These are phyloP conservation scores for Drosophila lini DNA, from an alignment of 1,140 invertebrate species.

Conservation along the genomic window DNA sequence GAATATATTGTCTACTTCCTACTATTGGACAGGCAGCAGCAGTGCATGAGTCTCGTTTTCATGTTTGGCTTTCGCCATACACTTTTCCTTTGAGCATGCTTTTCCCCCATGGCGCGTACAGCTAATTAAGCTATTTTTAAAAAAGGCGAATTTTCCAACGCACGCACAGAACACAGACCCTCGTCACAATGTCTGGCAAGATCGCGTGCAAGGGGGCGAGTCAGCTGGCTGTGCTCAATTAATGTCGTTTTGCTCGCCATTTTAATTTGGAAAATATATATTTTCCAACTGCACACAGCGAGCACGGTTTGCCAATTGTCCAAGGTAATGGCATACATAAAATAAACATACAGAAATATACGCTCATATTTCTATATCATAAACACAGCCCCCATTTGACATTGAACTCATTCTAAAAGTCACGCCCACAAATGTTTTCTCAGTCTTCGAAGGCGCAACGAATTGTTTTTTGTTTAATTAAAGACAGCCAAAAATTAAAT, in stretches of 20 bases:
- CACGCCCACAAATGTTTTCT: slow-evolving; percentile 21
- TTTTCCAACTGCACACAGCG: not conserved
- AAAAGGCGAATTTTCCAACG: slow-evolving; percentile 37
- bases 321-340: not conserved
- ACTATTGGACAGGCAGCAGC: slow-evolving; percentile 40
- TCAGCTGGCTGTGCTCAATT: slow-evolving; percentile 66
- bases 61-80: slow-evolving; percentile 61
- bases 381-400: slow-evolving; percentile 32
- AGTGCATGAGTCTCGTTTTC: slow-evolving; percentile 31
- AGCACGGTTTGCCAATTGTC: not conserved
- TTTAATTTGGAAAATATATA: slow-evolving; percentile 42
- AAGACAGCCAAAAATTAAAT: slow-evolving; percentile 33
- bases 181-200: slow-evolving; percentile 67
- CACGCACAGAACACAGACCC: slow-evolving; percentile 36
- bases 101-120: slow-evolving; percentile 35
- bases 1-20: slow-evolving; percentile 37
- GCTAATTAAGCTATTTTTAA: slow-evolving; percentile 79
- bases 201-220: slow-evolving; percentile 55
- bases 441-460: not conserved
- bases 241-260: slow-evolving; percentile 63
- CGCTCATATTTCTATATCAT: not conserved
- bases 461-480: slow-evolving; percentile 44
- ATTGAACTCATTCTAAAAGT: slow-evolving; percentile 56
- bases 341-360: slow-evolving; percentile 9
- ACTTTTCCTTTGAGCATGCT: slow-evolving; percentile 55